These are phyloP conservation scores for Cuniculus paca DNA, from an alignment of 2,797 vertebrate species.

Conservation along the genomic window DNA sequence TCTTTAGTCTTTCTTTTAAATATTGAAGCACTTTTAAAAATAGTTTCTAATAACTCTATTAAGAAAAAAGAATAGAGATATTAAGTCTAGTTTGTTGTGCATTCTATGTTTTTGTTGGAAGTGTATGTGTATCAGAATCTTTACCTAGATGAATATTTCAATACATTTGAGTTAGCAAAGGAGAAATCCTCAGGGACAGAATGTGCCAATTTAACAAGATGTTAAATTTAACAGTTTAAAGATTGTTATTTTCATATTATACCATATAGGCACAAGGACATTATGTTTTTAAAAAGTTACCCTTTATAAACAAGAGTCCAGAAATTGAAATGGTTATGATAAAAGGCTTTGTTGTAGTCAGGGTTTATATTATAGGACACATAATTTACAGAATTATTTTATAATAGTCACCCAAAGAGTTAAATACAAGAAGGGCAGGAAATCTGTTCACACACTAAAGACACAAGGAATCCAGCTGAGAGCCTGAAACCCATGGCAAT, in stretches of 20 bases:
- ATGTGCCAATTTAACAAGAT: slow-evolving; percentile 13
- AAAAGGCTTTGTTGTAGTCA: not conserved
- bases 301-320: not conserved
- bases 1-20: slow-evolving; percentile 36
- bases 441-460: too few relatives aligned
- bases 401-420: too few relatives aligned
- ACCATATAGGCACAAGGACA: not conserved
- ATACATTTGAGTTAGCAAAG: slow-evolving; percentile 36
- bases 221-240: slow-evolving; percentile 17
- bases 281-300: slow-evolving; percentile 28
- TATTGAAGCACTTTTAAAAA: slow-evolving; percentile 38
- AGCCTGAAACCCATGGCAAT: too few relatives aligned
- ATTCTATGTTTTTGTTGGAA: not conserved
- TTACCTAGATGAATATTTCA: slow-evolving; percentile 12
- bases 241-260: not conserved
- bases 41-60: slow-evolving; percentile 41
- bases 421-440: too few relatives aligned
- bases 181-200: slow-evolving; percentile 35
- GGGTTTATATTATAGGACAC: too few relatives aligned
- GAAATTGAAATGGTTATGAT: not conserved
- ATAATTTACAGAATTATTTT: too few relatives aligned
- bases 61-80: not conserved
- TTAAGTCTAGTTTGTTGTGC: not conserved
- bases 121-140: not conserved
- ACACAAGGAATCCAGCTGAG: too few relatives aligned